These are phyloP conservation scores for Hirundo rustica DNA, from an alignment of 2,797 vertebrate species.

Conservation along the genomic window DNA sequence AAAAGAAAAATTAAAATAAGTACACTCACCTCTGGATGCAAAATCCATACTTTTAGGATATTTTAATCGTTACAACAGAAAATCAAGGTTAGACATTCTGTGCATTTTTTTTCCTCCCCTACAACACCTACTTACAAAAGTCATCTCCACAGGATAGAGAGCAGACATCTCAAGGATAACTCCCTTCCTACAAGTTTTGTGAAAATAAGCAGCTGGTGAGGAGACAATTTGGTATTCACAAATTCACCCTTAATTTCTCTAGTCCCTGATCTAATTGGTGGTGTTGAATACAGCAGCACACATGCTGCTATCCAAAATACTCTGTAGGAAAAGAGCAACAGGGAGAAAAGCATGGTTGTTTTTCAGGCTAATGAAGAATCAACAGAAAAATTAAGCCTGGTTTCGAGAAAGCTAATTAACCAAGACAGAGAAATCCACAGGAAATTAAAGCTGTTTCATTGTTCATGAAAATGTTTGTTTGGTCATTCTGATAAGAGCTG, in stretches of 20 bases:
- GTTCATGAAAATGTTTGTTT: background rate
- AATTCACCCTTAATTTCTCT: background rate
- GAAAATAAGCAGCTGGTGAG: background rate
- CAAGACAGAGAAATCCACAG: background rate
- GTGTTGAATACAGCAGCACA: background rate
- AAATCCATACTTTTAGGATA: background rate
- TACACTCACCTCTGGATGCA: background rate
- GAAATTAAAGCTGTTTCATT: background rate
- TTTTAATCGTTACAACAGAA: background rate
- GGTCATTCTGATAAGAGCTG: background rate
- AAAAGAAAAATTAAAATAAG: background rate
- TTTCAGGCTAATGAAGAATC: conserved; percentile 15
- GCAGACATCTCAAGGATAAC: background rate
- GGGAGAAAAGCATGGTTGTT: background rate
- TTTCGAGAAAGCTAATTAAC: conserved; percentile 28
- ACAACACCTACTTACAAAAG: background rate
- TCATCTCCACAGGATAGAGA: background rate
- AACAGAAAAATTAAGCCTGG: conserved; percentile 12
- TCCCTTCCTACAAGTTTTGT: background rate
- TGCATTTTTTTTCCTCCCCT: background rate
- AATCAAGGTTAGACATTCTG: background rate
- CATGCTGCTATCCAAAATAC: background rate
- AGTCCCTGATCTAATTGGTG: background rate
- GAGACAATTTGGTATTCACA: background rate
- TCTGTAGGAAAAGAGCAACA: background rate